These are phyloP conservation scores for Drosophila rhopaloa DNA, from an alignment of 1,140 invertebrate genomes.

Conservation along the genomic window DNA sequence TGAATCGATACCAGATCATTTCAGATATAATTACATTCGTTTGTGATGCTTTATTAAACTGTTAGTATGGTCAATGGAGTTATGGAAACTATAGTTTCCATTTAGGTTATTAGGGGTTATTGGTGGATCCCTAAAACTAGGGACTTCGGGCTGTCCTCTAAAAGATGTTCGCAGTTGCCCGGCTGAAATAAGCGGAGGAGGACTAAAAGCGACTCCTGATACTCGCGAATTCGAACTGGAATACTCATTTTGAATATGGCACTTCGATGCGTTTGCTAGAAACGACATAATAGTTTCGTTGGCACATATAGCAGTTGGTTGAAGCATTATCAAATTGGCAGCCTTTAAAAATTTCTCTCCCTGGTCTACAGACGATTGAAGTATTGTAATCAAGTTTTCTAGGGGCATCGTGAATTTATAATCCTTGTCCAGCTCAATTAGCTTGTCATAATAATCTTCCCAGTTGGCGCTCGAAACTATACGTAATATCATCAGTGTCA, in stretches of 20 bases:
- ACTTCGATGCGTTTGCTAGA: neutral
- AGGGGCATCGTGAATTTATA: slow-evolving; percentile 30
- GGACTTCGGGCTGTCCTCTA: neutral
- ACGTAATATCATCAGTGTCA: slow-evolving; percentile 6
- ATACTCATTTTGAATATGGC: neutral
- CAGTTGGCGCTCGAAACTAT: slow-evolving; percentile 42
- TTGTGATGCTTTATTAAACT: neutral
- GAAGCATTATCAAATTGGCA: neutral
- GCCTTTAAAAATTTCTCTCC: neutral
- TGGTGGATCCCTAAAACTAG: neutral
- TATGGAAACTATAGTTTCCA: neutral
- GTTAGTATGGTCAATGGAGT: neutral
- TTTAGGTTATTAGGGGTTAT: neutral
- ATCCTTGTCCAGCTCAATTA: slow-evolving; percentile 12
- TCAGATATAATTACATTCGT: neutral
- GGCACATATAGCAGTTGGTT: neutral
- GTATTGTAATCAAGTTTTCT: slow-evolving; percentile 12
- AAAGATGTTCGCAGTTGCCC: neutral
- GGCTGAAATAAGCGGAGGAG: neutral
- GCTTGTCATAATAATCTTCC: slow-evolving; percentile 27
- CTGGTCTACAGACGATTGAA: neutral
- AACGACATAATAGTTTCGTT: slow-evolving; percentile 1
- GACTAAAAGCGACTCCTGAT: neutral
- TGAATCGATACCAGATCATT: neutral
- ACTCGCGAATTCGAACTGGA: no score